phyloP scores from a whole-genome alignment of 2,113 vertebrate genomes.

The Zosterops hypoxanthus region DNA sequence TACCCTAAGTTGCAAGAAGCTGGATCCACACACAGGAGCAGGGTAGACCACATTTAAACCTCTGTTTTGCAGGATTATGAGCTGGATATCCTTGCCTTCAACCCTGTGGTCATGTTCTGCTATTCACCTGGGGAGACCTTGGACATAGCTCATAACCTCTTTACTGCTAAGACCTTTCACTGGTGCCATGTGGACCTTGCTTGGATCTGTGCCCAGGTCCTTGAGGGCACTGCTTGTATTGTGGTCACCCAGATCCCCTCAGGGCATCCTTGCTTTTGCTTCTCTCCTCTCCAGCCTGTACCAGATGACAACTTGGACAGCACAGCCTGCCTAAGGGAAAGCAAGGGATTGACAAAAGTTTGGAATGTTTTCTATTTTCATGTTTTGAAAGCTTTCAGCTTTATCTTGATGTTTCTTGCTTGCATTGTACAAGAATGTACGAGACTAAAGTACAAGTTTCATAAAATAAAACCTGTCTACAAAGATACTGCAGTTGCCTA shows the following conservation, averaged over 20 bases:
- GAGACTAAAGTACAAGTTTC: background rate
- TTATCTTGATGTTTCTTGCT: background rate
- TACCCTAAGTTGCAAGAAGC: background rate
- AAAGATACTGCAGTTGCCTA: background rate
- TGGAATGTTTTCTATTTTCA: background rate
- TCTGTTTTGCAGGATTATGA: background rate
- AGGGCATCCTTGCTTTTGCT: background rate
- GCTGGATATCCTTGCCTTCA: background rate
- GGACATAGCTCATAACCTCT: background rate
- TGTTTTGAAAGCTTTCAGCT: background rate
- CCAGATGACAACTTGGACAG: background rate
- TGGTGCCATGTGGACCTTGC: background rate
- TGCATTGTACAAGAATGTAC: background rate
- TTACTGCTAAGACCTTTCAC: background rate
- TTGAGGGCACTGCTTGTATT: background rate
- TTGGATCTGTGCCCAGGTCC: background rate
- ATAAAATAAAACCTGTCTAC: background rate
- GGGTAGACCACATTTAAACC: background rate
- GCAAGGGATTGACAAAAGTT: background rate
- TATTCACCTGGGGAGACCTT: background rate
- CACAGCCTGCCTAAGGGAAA: background rate
- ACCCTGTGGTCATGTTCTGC: fast-evolving
- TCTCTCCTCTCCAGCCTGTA: background rate
- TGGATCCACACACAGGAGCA: background rate
- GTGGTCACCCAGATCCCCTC: background rate